phyloP scores from a whole-genome alignment of 2,797 vertebrate species.

The Pseudomugil gertrudae region DNA sequence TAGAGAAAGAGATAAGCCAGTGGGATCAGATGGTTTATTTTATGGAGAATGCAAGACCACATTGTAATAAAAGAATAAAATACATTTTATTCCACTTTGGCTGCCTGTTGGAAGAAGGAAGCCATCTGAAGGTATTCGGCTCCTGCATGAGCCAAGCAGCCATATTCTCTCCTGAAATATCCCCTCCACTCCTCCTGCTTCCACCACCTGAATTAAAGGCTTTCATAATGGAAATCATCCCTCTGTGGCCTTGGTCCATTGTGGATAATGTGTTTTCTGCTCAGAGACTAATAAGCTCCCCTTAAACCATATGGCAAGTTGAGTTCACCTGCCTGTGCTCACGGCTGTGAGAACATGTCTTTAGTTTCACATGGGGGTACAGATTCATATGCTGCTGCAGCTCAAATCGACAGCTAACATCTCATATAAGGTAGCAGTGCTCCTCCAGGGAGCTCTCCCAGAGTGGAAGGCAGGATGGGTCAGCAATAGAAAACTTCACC shows the following conservation, averaged over 20 bases:
- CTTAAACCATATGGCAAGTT: constrained; percentile 56
- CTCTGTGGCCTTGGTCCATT: constrained; percentile 55
- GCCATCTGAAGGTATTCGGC: constrained; percentile 2
- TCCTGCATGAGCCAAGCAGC: neutral
- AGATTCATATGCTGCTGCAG: constrained; percentile 46
- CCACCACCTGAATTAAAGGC: constrained; percentile 60
- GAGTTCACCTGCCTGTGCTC: constrained; percentile 56
- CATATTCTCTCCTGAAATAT: constrained; percentile 22
- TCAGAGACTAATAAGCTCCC: constrained; percentile 66
- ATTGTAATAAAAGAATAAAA: constrained; percentile 6
- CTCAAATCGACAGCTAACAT: constrained; percentile 36
- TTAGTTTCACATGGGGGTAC: constrained; percentile 37
- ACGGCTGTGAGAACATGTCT: constrained; percentile 44
- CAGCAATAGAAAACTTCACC: constrained; percentile 34
- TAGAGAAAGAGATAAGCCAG: constrained; percentile 1
- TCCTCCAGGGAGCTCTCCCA: constrained; percentile 26
- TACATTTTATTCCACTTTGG: constrained; percentile 15
- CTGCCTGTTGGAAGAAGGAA: constrained; percentile 2
- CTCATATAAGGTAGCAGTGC: constrained; percentile 24
- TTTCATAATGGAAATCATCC: constrained; percentile 64
- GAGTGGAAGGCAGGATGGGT: constrained; percentile 32
- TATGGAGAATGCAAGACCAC: constrained; percentile 10
- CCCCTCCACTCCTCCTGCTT: neutral
- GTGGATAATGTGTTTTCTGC: constrained; percentile 72
- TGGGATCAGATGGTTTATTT: constrained; percentile 9